phyloP scores from a whole-genome alignment of 1,140 invertebrate species.

The Lasaia peninsularis region DNA sequence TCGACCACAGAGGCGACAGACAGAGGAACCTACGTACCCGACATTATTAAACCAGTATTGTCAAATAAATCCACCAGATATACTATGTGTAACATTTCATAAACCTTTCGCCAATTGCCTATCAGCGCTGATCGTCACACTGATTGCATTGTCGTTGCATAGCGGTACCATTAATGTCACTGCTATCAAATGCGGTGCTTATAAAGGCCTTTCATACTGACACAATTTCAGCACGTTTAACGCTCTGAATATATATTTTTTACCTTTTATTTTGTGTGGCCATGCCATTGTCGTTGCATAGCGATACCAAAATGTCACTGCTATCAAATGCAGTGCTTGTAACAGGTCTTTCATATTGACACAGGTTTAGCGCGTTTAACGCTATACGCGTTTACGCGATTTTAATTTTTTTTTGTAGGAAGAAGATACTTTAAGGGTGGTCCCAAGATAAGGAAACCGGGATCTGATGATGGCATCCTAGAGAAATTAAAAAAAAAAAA shows the following conservation, averaged over 20 bases:
- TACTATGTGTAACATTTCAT: slow-evolving; percentile 5
- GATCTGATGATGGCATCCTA: too few species aligned
- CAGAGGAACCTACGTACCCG: background rate
- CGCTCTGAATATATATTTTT: too few species aligned
- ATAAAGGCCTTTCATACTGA: slow-evolving; percentile 10
- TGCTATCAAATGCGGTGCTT: slow-evolving; percentile 15
- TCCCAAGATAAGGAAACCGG: too few species aligned
- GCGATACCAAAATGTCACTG: slow-evolving; percentile 24
- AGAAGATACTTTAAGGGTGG: too few species aligned
- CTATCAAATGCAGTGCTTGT: slow-evolving; percentile 15
- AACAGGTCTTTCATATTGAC: slow-evolving; percentile 6
- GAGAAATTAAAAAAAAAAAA: too few species aligned
- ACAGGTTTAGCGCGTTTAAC: background rate
- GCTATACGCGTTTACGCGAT: too few species aligned
- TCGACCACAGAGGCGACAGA: too few species aligned
- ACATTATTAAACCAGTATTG: slow-evolving; percentile 1
- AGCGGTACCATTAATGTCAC: slow-evolving; percentile 25
- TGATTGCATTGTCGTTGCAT: slow-evolving; percentile 17
- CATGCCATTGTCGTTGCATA: slow-evolving; percentile 19
- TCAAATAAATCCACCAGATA: slow-evolving; percentile 6
- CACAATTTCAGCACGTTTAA: background rate
- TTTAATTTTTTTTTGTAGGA: too few species aligned
- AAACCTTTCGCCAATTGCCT: slow-evolving; percentile 12
- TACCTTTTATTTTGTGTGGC: too few species aligned
- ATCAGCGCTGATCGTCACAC: slow-evolving; percentile 15